Conservation (phyloP, 2,113 vertebrate genomes). For the Peromyscus maniculatus region DNA sequence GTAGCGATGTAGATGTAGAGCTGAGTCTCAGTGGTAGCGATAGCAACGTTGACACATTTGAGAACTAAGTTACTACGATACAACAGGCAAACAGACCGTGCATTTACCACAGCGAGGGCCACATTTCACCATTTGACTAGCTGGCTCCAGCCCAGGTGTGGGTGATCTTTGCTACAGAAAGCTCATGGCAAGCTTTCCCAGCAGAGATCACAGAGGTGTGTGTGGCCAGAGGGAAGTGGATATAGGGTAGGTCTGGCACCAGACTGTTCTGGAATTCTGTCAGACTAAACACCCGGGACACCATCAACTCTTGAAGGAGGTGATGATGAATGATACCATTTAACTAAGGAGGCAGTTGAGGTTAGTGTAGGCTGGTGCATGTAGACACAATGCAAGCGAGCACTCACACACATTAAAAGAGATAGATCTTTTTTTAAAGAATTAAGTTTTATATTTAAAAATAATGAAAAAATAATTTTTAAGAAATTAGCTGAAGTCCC, state of each 20-base stretch:
- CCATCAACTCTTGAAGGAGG: background rate
- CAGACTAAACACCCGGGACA: background rate
- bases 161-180: slow-evolving; percentile 81
- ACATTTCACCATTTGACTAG: slow-evolving; percentile 89
- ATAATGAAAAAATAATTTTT: background rate
- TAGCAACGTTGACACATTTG: slow-evolving; percentile 84
- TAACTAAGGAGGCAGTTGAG: background rate
- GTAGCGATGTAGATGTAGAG: slow-evolving; percentile 85
- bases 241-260: background rate
- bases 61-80: slow-evolving; percentile 83
- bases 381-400: background rate
- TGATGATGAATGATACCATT: background rate
- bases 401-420: background rate
- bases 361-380: background rate
- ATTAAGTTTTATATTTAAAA: background rate
- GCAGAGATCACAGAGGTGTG: background rate
- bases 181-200: slow-evolving; percentile 89
- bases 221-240: background rate
- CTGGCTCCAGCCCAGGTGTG: slow-evolving; percentile 86
- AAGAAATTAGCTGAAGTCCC: background rate
- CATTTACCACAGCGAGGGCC: slow-evolving; percentile 87
- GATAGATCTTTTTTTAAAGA: background rate
- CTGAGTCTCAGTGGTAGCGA: slow-evolving; percentile 90
- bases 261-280: background rate
- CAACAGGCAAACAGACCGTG: slow-evolving; percentile 87